Base-by-base conservation (phyloP, 2,888 invertebrate species). In the Philaethria dido region DNA sequence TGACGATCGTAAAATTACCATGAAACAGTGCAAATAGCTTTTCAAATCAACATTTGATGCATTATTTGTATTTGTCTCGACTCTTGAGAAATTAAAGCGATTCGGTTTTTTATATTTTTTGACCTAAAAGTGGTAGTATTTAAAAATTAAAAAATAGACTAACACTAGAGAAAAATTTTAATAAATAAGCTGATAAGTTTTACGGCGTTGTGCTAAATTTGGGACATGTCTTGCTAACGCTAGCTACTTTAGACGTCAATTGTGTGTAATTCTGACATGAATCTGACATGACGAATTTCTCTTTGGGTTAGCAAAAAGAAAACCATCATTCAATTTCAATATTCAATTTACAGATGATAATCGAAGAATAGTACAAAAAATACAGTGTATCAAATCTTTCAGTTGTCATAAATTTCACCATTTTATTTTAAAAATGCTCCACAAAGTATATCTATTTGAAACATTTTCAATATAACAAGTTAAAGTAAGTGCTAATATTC, bases 1-100 rank as follows among this genome's bases (percentile, higher is more conserved):
- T 79, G 69, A 74, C 80, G 63, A 70, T 77, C 83, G 76, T 87
- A 81, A 87, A 87, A 86, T 88, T 86, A 86, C 80, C 80, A 83
- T 82, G 80, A 81, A 82, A 79, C 80, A 77, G 64, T 76, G 82
- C 80, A 81, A 85, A 83, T 78, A 77, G 82, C 80, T 77, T 81
- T 80, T 77, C 74, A 78, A 84, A 86, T 83, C 77, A 81, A 81
- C 82, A 75, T 82, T 80, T 69, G 68, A 70, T 72, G 69, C 69
- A 71, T 64, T 73, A 68, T 73, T 74, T 72, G 67, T 67, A 62
- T 66, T 72, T 47, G 5, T 60, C 18, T 52, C 29, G 25, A 42
- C 42, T 60, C 48, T 50, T 18, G 18, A 48, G 36, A n/a, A 29
- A 20, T 57, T 33, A 42, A 42, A 42, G 13, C 2, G 25, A 33